These are phyloP conservation scores for Emmelina monodactyla DNA, from an alignment of 2,888 invertebrate species.

Conservation along the genomic window DNA sequence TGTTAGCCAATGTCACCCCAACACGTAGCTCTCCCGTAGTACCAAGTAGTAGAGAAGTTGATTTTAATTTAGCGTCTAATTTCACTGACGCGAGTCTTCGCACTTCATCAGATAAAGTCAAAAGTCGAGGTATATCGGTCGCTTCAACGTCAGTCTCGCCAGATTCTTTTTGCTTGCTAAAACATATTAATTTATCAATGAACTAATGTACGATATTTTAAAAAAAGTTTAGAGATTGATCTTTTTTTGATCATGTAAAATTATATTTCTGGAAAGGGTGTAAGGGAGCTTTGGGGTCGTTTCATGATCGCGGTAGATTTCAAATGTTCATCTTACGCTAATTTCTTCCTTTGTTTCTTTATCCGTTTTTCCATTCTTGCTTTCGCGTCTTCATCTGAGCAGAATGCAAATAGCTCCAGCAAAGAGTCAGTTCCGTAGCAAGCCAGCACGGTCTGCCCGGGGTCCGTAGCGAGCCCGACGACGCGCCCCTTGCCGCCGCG, in stretches of 20 bases:
- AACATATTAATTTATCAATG: too few relatives aligned
- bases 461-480: conserved; percentile 76
- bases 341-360: conserved; percentile 75
- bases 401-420: conserved; percentile 85
- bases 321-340: conserved; percentile 43
- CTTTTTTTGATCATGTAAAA: too few relatives aligned
- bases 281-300: too few relatives aligned
- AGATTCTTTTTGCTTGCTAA: conserved; percentile 43
- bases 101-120: conserved; percentile 77
- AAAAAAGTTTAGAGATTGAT: too few relatives aligned
- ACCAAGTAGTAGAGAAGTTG: conserved; percentile 73
- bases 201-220: too few relatives aligned
- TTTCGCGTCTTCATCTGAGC: conserved; percentile 77
- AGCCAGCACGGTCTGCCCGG: conserved; percentile 74
- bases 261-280: too few relatives aligned
- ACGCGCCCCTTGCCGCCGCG: conserved; percentile 83
- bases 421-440: conserved; percentile 85
- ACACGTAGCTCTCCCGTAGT: conserved; percentile 75
- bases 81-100: conserved; percentile 72
- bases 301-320: too few relatives aligned
- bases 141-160: conserved; percentile 35
- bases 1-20: conserved; percentile 73
- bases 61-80: conserved; percentile 73
- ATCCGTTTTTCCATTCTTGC: conserved; percentile 76
- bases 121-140: conserved; percentile 32